Percentiles rank a stretch among this genome's conserved stretches.
Evolutionary conservation across 1,140 invertebrate genomes (phyloP).

Genomic region (Odontomachus brunneus): DNA sequence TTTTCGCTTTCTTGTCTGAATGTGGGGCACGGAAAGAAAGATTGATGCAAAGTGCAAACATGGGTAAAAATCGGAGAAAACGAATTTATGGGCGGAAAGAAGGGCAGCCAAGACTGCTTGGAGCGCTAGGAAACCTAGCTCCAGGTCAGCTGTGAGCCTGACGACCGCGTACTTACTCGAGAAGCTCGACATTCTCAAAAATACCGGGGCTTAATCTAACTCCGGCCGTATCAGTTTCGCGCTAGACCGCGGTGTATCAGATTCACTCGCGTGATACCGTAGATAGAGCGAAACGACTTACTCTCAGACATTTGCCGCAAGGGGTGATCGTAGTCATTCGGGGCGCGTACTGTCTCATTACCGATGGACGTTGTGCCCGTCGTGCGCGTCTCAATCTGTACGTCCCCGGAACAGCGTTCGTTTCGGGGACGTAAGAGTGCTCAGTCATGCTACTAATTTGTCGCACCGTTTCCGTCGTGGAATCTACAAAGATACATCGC

Average conservation of each 20-base stretch:
- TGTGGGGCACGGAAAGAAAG: constrained; percentile 43
- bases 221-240: background rate
- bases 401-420: background rate
- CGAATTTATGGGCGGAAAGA: constrained; percentile 51
- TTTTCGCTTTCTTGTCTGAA: background rate
- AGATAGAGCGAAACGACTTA: constrained; percentile 15
- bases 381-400: background rate
- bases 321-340: constrained; percentile 28
- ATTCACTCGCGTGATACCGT: background rate
- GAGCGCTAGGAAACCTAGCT: constrained; percentile 14
- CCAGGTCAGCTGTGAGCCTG: constrained; percentile 23
- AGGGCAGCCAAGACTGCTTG: constrained; percentile 27
- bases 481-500: background rate
- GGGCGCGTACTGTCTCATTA: background rate
- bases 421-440: background rate
- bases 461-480: background rate
- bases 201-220: background rate
- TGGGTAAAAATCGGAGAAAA: constrained; percentile 39
- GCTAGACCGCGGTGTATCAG: background rate
- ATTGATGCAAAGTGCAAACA: constrained; percentile 41
- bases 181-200: background rate
- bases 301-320: constrained; percentile 63
- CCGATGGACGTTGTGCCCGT: background rate
- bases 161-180: constrained; percentile 31
- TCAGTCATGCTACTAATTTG: background rate